A percentile compares a stretch with the other conserved stretches of the same genome.
phyloP scores from a whole-genome alignment of 2,888 invertebrate species.

The Hyppa rectilinea region DNA sequence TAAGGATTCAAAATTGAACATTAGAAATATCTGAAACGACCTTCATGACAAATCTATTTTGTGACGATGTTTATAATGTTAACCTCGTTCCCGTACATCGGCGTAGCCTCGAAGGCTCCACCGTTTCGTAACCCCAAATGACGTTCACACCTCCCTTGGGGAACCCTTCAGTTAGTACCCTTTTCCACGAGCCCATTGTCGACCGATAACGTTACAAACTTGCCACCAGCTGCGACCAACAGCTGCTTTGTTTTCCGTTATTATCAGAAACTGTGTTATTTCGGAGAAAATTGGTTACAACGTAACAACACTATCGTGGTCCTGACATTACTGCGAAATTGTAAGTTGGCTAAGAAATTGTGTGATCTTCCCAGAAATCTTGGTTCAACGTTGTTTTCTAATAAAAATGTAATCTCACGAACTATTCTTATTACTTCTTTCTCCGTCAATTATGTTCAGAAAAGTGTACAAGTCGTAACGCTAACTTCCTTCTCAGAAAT shows the following conservation, averaged over 20 bases:
- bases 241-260: conserved; percentile 28
- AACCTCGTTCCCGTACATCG: neutral
- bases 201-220: conserved; percentile 25
- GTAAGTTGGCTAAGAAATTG: neutral
- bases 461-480: neutral
- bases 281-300: conserved; percentile 24
- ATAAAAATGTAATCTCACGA: neutral
- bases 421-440: neutral
- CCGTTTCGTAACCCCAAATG: conserved; percentile 33
- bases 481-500: neutral
- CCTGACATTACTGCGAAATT: conserved; percentile 11
- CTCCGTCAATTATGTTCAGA: neutral
- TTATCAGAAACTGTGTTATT: conserved; percentile 33
- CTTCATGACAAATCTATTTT: neutral
- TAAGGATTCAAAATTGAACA: neutral
- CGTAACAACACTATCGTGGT: conserved; percentile 24
- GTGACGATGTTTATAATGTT: neutral
- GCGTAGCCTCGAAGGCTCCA: conserved; percentile 12
- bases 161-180: conserved; percentile 42
- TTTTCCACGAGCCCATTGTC: conserved; percentile 27
- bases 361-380: neutral
- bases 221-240: conserved; percentile 48
- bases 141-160: conserved; percentile 40
- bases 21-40: neutral
- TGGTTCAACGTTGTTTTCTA: neutral